Evolutionary conservation across 1,140 invertebrate genomes (phyloP).

Genomic region (Rhagoletis zephyria): DNA sequence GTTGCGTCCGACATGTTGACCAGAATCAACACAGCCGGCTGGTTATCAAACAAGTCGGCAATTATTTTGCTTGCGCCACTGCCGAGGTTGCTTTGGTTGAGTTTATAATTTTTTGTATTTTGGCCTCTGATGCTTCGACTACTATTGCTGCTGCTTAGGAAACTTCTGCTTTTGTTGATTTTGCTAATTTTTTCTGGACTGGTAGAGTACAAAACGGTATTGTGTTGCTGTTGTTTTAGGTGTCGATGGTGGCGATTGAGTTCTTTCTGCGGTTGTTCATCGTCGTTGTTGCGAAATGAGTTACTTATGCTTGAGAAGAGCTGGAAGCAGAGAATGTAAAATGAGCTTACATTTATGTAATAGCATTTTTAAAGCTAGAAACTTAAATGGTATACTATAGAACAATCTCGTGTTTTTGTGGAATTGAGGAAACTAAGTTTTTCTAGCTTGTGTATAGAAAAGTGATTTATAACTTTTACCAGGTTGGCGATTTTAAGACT

Average conservation of each 20-base stretch:
- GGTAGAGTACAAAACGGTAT: neutral
- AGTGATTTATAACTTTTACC: too few relatives aligned
- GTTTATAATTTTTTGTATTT: neutral
- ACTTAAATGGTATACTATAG: too few relatives aligned
- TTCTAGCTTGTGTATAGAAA: too few relatives aligned
- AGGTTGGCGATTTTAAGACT: too few relatives aligned
- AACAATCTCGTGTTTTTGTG: too few relatives aligned
- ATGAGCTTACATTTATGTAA: too few relatives aligned
- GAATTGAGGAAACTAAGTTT: too few relatives aligned
- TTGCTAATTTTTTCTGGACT: neutral
- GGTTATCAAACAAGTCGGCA: neutral
- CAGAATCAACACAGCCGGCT: neutral
- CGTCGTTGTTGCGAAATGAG: conserved; percentile 11
- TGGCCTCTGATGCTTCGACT: neutral
- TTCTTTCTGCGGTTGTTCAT: conserved; percentile 10
- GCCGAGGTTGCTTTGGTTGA: neutral
- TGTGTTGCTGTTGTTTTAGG: conserved; percentile 16
- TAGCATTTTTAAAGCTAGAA: too few relatives aligned
- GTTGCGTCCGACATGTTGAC: neutral
- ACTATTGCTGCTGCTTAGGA: neutral
- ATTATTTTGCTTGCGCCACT: conserved; percentile 15
- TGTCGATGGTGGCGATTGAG: conserved; percentile 1
- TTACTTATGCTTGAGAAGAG: neutral
- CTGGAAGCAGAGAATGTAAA: neutral
- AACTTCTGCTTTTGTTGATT: conserved; percentile 3